These are phyloP conservation scores for Cordilura impudica DNA, from an alignment of 2,888 invertebrate species.

Conservation along the genomic window DNA sequence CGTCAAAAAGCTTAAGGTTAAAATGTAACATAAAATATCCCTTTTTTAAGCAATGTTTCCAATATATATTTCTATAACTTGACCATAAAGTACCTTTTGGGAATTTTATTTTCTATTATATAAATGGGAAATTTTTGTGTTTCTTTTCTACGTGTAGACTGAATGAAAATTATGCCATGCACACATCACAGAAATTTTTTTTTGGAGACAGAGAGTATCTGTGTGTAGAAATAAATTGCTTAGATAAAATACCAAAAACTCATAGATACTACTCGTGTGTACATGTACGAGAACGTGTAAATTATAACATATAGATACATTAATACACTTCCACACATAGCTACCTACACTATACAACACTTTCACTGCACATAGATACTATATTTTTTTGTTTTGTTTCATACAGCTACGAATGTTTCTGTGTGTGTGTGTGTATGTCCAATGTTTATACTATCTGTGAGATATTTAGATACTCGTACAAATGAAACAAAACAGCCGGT, in stretches of 20 bases:
- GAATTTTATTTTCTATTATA: constrained; percentile 39
- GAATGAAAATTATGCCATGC: constrained; percentile 9
- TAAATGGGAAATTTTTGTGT: constrained; percentile 45
- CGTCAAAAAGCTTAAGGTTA: constrained; percentile 30
- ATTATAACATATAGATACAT: too few species aligned
- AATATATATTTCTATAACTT: neutral
- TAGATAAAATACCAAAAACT: constrained; percentile 44
- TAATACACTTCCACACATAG: constrained; percentile 13
- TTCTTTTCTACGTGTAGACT: constrained; percentile 1
- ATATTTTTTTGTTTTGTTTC: constrained; percentile 24
- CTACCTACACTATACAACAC: constrained; percentile 27
- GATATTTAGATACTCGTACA: constrained; percentile 69
- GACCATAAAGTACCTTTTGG: constrained; percentile 13
- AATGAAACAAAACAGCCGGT: constrained; percentile 57
- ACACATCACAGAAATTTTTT: neutral
- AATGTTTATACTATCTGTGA: constrained; percentile 69
- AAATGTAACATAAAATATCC: neutral
- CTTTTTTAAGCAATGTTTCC: neutral
- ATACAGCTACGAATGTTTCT: neutral
- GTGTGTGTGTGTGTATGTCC: constrained; percentile 29
- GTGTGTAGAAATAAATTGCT: constrained; percentile 22
- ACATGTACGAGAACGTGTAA: neutral
- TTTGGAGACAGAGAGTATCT: constrained; percentile 24
- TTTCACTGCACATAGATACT: constrained; percentile 55
- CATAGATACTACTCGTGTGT: constrained; percentile 51